Evolutionary conservation across 2,888 invertebrate genomes (phyloP), one percentile per base, ranked within the genome.

Genomic region (Cataglyphis altisquamis): DNA sequence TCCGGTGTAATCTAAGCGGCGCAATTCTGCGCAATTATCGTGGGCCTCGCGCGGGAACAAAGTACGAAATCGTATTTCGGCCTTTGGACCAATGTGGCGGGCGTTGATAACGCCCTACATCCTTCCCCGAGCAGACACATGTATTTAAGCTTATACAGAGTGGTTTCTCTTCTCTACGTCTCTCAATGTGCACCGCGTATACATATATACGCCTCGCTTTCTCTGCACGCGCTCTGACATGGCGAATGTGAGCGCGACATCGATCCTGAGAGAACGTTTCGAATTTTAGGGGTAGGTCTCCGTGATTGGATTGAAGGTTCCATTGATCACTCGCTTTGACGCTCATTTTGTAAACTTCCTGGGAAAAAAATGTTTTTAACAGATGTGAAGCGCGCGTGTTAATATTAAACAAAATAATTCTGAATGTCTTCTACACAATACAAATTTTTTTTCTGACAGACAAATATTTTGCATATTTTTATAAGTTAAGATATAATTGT

Each of bases 31-130:
- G 91, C 92, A 92, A 93, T 93, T 93, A 93, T 93, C 92, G 85
- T 82, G 74, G 39, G 80, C 85, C 83, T 87, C 88, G 83, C 89
- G 85, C 86, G 87, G 88, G 91, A 93, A 93, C 93, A 93, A 92
- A 92, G 90, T 91, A 89, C 89, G 88, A 91, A 92, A 93, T 93
- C 91, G 93, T 92, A 93, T 93, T 94, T 93, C 90, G 91, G 86
- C 92, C 92, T 92, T 93, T 90, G 92, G 92, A 57, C 92, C 93
- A 93, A 92, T 91, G 94, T 92, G 93, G 90, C 89, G 78, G 85
- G 82, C 84, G 84, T 87, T 86, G 93, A 93, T 93, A 93, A 93
- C 92, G 90, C 89, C 88, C 90, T 77, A 86, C 81, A 67, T 85
- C 83, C 60, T 48, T 48, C 82, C 82, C 12, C 52, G 75, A 52